Percentiles rank a stretch among this genome's conserved stretches.
These are phyloP conservation scores for Pteromalus puparum DNA, from an alignment of 1,140 invertebrate genomes.

Conservation along the genomic window DNA sequence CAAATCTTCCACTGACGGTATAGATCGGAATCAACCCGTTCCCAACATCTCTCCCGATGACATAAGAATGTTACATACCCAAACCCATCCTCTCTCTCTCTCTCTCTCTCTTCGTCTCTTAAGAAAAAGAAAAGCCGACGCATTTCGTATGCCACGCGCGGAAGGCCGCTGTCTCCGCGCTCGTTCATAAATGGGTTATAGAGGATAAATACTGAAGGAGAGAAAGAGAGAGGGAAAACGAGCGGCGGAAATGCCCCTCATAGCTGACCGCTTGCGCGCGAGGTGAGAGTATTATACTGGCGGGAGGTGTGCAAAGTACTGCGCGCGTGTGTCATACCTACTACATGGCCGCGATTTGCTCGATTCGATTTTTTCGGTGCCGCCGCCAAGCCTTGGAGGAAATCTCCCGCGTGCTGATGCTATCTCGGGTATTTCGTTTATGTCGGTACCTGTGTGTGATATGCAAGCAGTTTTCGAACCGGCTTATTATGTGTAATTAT, in stretches of 20 bases:
- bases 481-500: neutral
- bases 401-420: neutral
- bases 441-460: neutral
- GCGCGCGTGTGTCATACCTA: neutral
- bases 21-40: conserved; percentile 9
- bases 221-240: conserved; percentile 18
- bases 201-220: conserved; percentile 32
- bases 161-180: conserved; percentile 21
- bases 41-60: conserved; percentile 16
- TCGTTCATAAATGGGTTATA: conserved; percentile 48
- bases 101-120: neutral
- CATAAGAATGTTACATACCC: conserved; percentile 14
- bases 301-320: conserved; percentile 14
- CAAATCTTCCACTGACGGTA: conserved; percentile 21
- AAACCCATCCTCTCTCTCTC: too few species aligned
- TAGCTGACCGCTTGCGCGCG: conserved; percentile 51
- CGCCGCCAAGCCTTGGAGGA: neutral
- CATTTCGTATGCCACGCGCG: neutral
- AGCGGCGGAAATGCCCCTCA: conserved; percentile 61
- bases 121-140: neutral
- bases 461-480: neutral
- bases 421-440: neutral
- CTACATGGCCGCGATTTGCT: neutral
- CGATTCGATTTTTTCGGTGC: neutral
- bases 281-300: neutral